These are phyloP conservation scores for Alloscopus bannaensis DNA, from an alignment of 2,888 invertebrate genomes.

Conservation along the genomic window DNA sequence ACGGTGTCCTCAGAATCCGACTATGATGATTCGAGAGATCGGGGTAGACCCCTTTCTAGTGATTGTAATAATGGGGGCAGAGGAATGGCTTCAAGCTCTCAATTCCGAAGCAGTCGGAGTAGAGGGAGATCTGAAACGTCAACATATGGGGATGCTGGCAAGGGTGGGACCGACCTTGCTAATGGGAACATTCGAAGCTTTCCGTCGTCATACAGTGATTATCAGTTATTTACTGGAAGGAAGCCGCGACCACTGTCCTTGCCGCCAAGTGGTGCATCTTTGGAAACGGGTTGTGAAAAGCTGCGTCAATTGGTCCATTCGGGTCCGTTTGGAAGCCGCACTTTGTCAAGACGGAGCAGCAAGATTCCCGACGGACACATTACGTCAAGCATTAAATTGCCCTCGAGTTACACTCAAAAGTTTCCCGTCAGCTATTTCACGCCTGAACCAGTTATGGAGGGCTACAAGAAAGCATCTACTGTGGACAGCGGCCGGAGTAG, in stretches of 20 bases:
- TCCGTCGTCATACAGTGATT: slow-evolving; percentile 69
- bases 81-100: slow-evolving; percentile 18
- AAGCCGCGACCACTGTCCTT: slow-evolving; percentile 70
- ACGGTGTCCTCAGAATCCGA: slow-evolving; percentile 56
- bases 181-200: slow-evolving; percentile 60
- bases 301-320: slow-evolving; percentile 29
- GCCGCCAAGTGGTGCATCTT: slow-evolving; percentile 65
- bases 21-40: slow-evolving; percentile 44
- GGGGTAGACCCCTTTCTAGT: slow-evolving; percentile 11
- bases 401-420: slow-evolving; percentile 70
- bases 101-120: slow-evolving; percentile 50
- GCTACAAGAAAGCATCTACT: slow-evolving; percentile 22
- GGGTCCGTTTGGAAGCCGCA: slow-evolving; percentile 44
- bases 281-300: slow-evolving; percentile 13
- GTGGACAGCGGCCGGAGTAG: slow-evolving; percentile 18
- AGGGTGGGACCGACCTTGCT: slow-evolving; percentile 51
- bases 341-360: slow-evolving; percentile 27
- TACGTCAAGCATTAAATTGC: slow-evolving; percentile 60
- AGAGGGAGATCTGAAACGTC: slow-evolving; percentile 32
- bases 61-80: slow-evolving; percentile 2
- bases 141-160: slow-evolving; percentile 39
- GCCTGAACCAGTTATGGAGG: slow-evolving; percentile 58
- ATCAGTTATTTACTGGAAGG: slow-evolving; percentile 70
- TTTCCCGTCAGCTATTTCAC: slow-evolving; percentile 71
- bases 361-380: slow-evolving; percentile 68